Percentiles rank a stretch among this genome's conserved stretches.
Conservation (phyloP, 2,113 vertebrate species). For the Isurus oxyrinchus region DNA sequence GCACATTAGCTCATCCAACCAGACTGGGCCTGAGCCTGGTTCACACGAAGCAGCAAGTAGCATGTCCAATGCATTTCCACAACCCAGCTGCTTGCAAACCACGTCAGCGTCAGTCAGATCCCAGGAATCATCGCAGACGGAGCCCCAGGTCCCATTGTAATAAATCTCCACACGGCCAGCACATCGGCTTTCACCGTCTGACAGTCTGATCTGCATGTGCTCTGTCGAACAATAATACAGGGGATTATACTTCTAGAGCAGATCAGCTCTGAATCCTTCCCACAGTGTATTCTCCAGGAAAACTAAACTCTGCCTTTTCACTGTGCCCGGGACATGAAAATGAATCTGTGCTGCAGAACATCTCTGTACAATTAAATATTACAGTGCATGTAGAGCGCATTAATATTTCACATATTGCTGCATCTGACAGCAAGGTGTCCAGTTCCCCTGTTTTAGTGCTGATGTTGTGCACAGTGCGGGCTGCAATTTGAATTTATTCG, state of each 20-base stretch:
- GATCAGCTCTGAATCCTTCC: not conserved
- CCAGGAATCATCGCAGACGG: not conserved
- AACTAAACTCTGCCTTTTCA: not conserved
- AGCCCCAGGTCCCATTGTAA: not conserved
- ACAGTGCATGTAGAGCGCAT: too few relatives aligned
- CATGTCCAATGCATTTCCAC: not conserved
- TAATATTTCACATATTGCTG: too few relatives aligned
- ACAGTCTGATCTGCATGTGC: not conserved
- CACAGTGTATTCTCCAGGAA: not conserved
- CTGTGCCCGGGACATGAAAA: too few relatives aligned
- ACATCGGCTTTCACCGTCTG: not conserved
- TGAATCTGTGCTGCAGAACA: too few relatives aligned
- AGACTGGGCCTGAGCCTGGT: not conserved
- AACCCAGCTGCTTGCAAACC: not conserved
- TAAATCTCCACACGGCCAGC: not conserved
- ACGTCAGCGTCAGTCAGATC: not conserved
- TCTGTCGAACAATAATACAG: not conserved
- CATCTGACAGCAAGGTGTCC: too few relatives aligned
- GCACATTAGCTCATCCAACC: not conserved
- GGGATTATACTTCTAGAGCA: not conserved
- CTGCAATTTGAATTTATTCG: too few relatives aligned
- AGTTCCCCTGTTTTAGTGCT: too few relatives aligned
- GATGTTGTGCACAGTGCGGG: too few relatives aligned
- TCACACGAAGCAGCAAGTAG: not conserved
- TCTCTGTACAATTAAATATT: too few relatives aligned